Evolutionary conservation across 2,113 vertebrate genomes (phyloP).

Genomic region (Tympanuchus pallidicinctus): DNA sequence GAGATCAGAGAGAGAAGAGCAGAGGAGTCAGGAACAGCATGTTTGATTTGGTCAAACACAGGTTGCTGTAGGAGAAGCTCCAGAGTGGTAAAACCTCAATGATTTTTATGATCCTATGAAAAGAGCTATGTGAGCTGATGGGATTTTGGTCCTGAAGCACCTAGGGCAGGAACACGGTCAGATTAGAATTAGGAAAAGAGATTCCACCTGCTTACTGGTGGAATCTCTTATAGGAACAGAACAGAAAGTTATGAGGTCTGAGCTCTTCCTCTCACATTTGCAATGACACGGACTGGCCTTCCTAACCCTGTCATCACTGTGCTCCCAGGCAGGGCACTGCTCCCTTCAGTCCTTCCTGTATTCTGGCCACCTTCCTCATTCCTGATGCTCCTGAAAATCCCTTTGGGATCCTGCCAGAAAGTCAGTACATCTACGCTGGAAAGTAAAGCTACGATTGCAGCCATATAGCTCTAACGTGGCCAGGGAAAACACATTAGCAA

Average conservation of each 20-base stretch:
- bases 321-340: background rate
- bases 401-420: background rate
- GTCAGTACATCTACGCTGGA: background rate
- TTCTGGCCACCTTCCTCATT: background rate
- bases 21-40: background rate
- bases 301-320: background rate
- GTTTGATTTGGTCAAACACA: background rate
- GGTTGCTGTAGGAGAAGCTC: background rate
- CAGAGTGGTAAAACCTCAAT: background rate
- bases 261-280: background rate
- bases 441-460: background rate
- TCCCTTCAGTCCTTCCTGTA: background rate
- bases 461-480: background rate
- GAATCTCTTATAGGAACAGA: background rate
- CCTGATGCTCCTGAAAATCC: background rate
- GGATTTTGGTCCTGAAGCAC: background rate
- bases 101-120: no score
- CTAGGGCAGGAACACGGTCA: rapidly evolving
- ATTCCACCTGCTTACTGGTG: background rate
- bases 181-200: background rate
- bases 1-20: background rate
- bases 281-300: background rate
- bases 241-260: background rate
- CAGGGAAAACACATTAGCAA: background rate
- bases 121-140: background rate